Conservation (phyloP, 1,140 invertebrate genomes). For the Eufriesea mexicana region DNA sequence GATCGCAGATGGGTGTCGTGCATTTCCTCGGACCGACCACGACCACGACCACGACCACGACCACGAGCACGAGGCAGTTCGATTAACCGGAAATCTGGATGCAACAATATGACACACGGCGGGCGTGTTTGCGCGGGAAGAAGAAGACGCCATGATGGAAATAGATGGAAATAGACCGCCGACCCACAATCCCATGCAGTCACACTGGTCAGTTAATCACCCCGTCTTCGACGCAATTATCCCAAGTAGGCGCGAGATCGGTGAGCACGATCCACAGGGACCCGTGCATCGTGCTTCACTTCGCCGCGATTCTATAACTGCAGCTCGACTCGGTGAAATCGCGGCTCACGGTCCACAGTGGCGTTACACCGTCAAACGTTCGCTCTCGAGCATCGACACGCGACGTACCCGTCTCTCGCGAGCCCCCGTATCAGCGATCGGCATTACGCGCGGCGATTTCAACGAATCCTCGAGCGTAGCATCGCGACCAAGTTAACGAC, state of each 20-base stretch:
- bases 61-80: too few relatives aligned
- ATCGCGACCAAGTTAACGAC: background rate
- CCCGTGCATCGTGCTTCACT: constrained; percentile 59
- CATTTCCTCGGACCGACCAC: background rate
- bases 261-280: constrained; percentile 66
- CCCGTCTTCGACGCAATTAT: constrained; percentile 79
- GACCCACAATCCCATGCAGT: constrained; percentile 69
- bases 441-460: background rate
- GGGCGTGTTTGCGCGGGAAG: constrained; percentile 55
- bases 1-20: background rate
- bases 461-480: background rate
- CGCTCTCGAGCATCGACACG: background rate
- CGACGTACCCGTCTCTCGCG: too few relatives aligned
- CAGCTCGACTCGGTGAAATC: background rate
- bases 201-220: constrained; percentile 73
- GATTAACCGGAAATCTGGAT: constrained; percentile 20
- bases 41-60: too few relatives aligned
- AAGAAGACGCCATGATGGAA: constrained; percentile 54
- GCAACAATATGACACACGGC: constrained; percentile 8
- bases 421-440: background rate
- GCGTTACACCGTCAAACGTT: background rate
- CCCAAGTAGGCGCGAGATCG: constrained; percentile 76
- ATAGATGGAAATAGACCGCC: constrained; percentile 76
- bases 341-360: background rate
- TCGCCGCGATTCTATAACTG: constrained; percentile 57